Evolutionary conservation across 2,113 vertebrate species (phyloP).

Genomic region (Ceuthmochares aereus): DNA sequence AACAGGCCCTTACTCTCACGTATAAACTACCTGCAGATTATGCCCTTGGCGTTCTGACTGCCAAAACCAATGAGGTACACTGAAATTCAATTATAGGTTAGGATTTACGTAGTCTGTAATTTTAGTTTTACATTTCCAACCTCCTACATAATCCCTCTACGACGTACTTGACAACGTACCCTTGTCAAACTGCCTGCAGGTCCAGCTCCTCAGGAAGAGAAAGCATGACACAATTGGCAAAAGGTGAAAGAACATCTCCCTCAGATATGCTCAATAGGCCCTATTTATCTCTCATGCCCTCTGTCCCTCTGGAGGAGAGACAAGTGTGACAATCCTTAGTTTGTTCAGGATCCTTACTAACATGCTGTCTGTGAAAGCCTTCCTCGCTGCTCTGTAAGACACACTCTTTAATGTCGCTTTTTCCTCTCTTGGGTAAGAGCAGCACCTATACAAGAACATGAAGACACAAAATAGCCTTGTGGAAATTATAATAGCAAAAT

Average conservation of each 20-base stretch:
- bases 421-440: not conserved
- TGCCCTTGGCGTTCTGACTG: not conserved
- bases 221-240: not conserved
- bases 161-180: fast-evolving
- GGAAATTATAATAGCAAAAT: not conserved
- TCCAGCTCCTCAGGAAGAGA: not conserved
- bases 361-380: not conserved
- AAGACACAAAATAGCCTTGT: not conserved
- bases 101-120: not conserved
- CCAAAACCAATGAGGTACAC: not conserved
- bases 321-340: not conserved
- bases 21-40: not conserved
- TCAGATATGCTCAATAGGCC: not conserved
- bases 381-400: not conserved
- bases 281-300: not conserved
- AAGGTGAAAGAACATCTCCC: not conserved
- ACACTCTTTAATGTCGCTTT: not conserved
- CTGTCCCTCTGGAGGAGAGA: not conserved
- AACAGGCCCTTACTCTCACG: not conserved
- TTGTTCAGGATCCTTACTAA: not conserved
- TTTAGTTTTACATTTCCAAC: not conserved
- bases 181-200: not conserved
- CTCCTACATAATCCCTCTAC: not conserved
- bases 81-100: not conserved
- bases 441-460: not conserved